Percentiles rank a stretch among this genome's conserved stretches.
phyloP scores from a whole-genome alignment of 2,113 vertebrate species.

The Crypturellus undulatus region DNA sequence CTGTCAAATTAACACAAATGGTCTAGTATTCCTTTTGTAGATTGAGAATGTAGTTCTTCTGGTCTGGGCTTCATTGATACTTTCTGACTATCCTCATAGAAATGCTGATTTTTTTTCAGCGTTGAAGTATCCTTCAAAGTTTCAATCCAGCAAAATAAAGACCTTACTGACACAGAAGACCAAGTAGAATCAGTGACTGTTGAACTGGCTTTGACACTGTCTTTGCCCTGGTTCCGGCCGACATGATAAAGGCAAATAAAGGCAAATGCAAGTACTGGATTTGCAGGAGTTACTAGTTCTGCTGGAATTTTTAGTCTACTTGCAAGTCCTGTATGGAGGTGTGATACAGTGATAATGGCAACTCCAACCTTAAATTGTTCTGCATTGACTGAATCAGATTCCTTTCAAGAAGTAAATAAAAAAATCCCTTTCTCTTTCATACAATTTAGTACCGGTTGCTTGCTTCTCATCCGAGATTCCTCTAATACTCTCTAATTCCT shows the following conservation, averaged over 20 bases:
- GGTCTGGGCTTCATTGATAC: neutral
- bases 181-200: neutral
- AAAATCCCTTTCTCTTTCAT: neutral
- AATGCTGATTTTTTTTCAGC: neutral
- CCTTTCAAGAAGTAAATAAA: neutral
- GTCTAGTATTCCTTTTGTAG: neutral
- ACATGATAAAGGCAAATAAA: neutral
- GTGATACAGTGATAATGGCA: neutral
- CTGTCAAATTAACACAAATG: neutral
- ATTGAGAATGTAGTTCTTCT: neutral
- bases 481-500: neutral
- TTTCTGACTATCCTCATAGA: neutral
- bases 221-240: neutral
- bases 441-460: neutral
- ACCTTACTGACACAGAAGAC: neutral
- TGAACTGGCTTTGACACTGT: neutral
- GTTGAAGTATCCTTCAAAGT: neutral
- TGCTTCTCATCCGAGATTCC: neutral
- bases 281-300: neutral
- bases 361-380: fast-evolving
- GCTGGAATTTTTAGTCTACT: too few relatives aligned
- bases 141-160: neutral
- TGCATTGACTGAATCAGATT: neutral
- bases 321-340: neutral
- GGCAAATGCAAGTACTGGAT: neutral